These are phyloP conservation scores for Rhinichthys osculus DNA, from an alignment of 2,797 vertebrate species.

Conservation along the genomic window DNA sequence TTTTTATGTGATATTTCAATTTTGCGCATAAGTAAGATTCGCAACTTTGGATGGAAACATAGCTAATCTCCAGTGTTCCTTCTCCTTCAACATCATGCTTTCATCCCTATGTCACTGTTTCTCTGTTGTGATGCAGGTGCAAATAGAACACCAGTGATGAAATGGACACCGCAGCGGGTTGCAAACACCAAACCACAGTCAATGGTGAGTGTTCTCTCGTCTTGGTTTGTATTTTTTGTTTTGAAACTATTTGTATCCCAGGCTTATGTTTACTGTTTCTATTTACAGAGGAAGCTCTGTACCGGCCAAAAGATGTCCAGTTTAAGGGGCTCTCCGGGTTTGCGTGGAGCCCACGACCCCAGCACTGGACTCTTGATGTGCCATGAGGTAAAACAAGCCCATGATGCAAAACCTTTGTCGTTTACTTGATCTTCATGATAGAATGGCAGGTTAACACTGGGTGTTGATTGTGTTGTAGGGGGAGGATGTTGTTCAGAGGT, in stretches of 20 bases:
- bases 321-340: conserved; percentile 57
- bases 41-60: neutral
- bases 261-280: conserved; percentile 6
- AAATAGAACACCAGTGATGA: conserved; percentile 63
- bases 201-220: conserved; percentile 66
- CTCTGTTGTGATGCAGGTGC: conserved; percentile 46
- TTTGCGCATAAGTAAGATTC: neutral
- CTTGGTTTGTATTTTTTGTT: neutral
- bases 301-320: conserved; percentile 62
- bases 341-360: conserved; percentile 32
- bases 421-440: neutral
- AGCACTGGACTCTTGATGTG: conserved; percentile 50
- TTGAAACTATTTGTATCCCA: neutral
- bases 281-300: conserved; percentile 69
- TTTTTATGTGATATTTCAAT: neutral
- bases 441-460: conserved; percentile 23
- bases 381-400: conserved; percentile 70
- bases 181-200: conserved; percentile 68
- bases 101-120: conserved; percentile 33
- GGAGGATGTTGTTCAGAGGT: conserved; percentile 74
- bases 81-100: neutral
- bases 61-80: neutral
- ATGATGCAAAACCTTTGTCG: neutral
- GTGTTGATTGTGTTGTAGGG: conserved; percentile 61
- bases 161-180: conserved; percentile 75